Evolutionary conservation across 1,140 invertebrate species (phyloP).

Genomic region (Antheraea mylitta): DNA sequence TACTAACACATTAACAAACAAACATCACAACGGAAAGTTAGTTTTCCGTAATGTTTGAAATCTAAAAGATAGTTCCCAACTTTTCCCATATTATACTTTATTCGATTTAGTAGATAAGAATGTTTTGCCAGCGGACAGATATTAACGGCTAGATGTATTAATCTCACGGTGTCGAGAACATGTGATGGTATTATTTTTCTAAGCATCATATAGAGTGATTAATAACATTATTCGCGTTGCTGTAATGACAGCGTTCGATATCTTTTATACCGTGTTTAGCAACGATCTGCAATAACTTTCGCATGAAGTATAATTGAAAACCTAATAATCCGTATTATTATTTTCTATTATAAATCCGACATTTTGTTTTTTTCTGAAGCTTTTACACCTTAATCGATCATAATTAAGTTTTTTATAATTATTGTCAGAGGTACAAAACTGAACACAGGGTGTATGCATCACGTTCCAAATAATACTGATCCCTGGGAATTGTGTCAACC

Average conservation of each 20-base stretch:
- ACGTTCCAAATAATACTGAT: too few relatives aligned
- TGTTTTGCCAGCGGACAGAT: constrained; percentile 25
- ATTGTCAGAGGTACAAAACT: too few relatives aligned
- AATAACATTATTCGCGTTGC: constrained; percentile 66
- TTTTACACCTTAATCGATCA: too few relatives aligned
- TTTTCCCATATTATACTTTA: constrained; percentile 1
- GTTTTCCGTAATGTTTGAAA: not conserved
- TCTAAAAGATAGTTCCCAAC: constrained; percentile 7
- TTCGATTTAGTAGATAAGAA: not conserved
- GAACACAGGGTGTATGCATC: too few relatives aligned
- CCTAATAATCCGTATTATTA: too few relatives aligned
- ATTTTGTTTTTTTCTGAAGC: too few relatives aligned
- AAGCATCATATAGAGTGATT: constrained; percentile 64
- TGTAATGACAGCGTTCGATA: constrained; percentile 45
- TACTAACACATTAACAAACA: too few relatives aligned
- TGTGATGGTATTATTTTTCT: constrained; percentile 72
- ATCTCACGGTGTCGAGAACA: constrained; percentile 66
- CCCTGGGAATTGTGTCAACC: too few relatives aligned
- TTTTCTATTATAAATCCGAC: too few relatives aligned
- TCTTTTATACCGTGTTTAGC: not conserved
- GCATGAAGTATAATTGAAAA: too few relatives aligned
- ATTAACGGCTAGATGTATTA: constrained; percentile 54
- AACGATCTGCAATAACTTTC: too few relatives aligned
- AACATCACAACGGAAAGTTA: not conserved
- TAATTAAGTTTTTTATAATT: too few relatives aligned